Percentiles rank a stretch among this genome's conserved stretches.
Conservation (phyloP, 2,888 invertebrate species). For the Mellilla xanthometata region DNA sequence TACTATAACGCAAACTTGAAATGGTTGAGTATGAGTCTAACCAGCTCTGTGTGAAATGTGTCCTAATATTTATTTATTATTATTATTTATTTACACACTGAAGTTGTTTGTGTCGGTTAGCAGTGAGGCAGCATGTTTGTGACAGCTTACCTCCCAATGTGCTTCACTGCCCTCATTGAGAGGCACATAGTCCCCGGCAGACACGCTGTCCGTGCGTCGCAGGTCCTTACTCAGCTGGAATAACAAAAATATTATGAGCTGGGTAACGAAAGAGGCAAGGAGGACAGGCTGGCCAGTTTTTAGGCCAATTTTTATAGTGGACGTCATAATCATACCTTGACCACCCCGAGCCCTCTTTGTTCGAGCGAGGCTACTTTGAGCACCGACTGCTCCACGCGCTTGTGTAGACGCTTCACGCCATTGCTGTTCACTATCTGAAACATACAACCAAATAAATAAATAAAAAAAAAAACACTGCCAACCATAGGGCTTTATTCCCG, state of each 20-base stretch:
- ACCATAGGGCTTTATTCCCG: no score
- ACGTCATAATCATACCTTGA: slow-evolving; percentile 85
- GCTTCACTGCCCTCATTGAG: slow-evolving; percentile 96
- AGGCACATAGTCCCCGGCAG: slow-evolving; percentile 87
- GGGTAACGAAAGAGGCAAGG: no score
- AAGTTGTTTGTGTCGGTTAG: no score
- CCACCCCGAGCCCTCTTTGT: slow-evolving; percentile 92
- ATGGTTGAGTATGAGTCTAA: no score
- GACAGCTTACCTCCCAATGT: slow-evolving; percentile 95
- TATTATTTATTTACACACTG: no score
- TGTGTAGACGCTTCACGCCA: slow-evolving; percentile 92
- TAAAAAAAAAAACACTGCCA: no score
- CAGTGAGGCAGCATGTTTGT: no score
- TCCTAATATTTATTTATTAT: no score
- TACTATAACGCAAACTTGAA: no score
- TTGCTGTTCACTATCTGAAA: slow-evolving; percentile 87
- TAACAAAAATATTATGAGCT: background rate
- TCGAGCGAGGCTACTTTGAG: slow-evolving; percentile 94
- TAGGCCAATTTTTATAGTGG: no score
- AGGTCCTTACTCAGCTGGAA: slow-evolving; percentile 86
- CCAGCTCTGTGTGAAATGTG: no score
- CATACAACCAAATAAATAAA: slow-evolving; percentile 9
- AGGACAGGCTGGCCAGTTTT: no score
- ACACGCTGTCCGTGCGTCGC: slow-evolving; percentile 77
- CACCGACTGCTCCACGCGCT: slow-evolving; percentile 93